Conservation (phyloP, 2,113 vertebrate species). For the Galbula dea region DNA sequence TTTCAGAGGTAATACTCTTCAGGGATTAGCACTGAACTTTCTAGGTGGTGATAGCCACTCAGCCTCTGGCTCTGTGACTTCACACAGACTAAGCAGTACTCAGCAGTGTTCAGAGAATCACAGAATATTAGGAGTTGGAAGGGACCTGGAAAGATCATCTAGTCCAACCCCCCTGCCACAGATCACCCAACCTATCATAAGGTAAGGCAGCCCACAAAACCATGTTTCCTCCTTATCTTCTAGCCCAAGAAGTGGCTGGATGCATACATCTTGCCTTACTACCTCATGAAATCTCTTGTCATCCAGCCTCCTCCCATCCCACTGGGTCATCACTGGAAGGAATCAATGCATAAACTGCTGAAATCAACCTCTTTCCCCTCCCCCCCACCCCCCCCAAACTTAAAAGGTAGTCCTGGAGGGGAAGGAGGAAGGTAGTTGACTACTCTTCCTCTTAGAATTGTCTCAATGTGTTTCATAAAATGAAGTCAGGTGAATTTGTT, state of each 20-base stretch:
- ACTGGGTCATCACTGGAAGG: neutral
- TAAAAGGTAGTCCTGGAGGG: neutral
- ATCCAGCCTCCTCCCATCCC: neutral
- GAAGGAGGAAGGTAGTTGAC: neutral
- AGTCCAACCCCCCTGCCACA: no score
- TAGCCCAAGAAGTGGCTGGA: neutral
- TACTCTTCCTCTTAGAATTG: neutral
- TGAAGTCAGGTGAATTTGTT: neutral
- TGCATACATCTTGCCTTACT: neutral
- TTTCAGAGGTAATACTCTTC: neutral
- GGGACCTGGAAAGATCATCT: no score
- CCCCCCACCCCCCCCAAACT: no score
- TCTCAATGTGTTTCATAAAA: neutral
- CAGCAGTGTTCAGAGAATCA: fast-evolving
- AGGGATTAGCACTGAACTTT: constrained; percentile 2
- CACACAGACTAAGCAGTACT: neutral
- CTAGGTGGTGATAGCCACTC: neutral
- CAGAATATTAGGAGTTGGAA: no score
- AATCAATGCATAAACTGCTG: neutral
- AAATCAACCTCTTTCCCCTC: neutral
- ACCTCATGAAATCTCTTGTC: neutral
- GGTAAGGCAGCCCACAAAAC: neutral
- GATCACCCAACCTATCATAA: fast-evolving
- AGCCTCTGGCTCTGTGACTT: neutral
- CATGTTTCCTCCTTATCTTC: neutral